A percentile compares a stretch with the other conserved stretches of the same genome.
phyloP scores from a whole-genome alignment of 2,797 vertebrate genomes.

The Hydrocynus forskahlii region DNA sequence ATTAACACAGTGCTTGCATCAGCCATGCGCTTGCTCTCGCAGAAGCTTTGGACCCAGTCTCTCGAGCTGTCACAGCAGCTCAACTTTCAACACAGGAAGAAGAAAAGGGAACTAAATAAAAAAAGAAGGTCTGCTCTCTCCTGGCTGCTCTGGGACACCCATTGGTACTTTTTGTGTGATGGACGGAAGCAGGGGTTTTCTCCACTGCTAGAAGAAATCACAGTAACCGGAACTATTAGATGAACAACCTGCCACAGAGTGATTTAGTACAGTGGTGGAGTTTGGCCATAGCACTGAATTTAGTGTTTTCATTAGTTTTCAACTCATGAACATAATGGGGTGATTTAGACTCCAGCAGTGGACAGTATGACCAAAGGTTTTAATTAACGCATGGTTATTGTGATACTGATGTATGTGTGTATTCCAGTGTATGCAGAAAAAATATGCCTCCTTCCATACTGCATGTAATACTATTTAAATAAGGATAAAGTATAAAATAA shows the following conservation, averaged over 20 bases:
- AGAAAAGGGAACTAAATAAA: conserved; percentile 13
- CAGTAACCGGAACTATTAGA: background rate
- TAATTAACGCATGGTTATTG: too few relatives aligned
- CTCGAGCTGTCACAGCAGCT: conserved; percentile 33
- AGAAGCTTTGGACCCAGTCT: conserved; percentile 56
- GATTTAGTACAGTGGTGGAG: background rate
- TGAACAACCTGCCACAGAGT: background rate
- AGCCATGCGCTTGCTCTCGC: conserved; percentile 51
- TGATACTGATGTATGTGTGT: too few relatives aligned
- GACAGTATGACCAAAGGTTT: too few relatives aligned
- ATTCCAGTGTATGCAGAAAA: too few relatives aligned
- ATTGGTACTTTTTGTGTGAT: background rate
- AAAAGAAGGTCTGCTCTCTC: background rate
- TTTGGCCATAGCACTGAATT: background rate
- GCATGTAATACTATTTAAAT: too few relatives aligned
- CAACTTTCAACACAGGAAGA: conserved; percentile 32
- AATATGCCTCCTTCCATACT: too few relatives aligned
- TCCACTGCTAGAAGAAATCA: background rate
- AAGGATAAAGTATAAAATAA: too few relatives aligned
- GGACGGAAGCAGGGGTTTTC: background rate
- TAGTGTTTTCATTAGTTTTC: background rate
- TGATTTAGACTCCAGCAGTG: too few relatives aligned
- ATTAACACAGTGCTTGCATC: conserved; percentile 71
- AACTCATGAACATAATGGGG: background rate
- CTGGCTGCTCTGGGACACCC: background rate